A percentile compares a stretch with the other conserved stretches of the same genome.
Conservation (phyloP, 2,888 invertebrate species). For the Folsomia candida region DNA sequence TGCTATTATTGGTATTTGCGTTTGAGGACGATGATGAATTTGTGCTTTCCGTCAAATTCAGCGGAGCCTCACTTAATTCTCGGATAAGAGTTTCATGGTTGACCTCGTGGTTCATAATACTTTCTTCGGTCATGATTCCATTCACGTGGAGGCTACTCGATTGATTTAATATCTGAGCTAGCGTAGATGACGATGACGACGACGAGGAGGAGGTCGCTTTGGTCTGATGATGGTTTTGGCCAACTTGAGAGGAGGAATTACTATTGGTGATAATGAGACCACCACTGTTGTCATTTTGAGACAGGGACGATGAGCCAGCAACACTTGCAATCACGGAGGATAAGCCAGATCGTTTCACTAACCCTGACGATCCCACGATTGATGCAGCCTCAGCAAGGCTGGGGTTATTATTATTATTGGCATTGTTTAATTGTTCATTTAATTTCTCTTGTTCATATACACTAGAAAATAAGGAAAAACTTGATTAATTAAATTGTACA, state of each 20-base stretch:
- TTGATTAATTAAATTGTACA: too few species aligned
- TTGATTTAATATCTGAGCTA: slow-evolving; percentile 37
- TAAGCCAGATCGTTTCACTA: slow-evolving; percentile 20
- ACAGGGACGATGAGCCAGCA: neutral
- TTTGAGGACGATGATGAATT: slow-evolving; percentile 9
- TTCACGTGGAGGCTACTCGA: slow-evolving; percentile 23
- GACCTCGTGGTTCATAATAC: slow-evolving; percentile 25
- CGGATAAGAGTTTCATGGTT: slow-evolving; percentile 43
- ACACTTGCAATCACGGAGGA: slow-evolving; percentile 1
- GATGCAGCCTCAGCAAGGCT: slow-evolving; percentile 20
- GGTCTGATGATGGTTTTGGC: slow-evolving; percentile 14
- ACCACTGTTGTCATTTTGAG: slow-evolving; percentile 10
- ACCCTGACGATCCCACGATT: neutral
- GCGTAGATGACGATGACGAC: slow-evolving; percentile 15
- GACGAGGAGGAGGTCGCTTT: too few species aligned
- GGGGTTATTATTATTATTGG: neutral
- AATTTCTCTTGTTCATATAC: slow-evolving; percentile 45
- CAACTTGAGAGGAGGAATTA: slow-evolving; percentile 21
- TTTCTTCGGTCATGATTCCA: slow-evolving; percentile 27
- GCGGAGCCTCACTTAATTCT: slow-evolving; percentile 42
- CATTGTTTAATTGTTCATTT: slow-evolving; percentile 17
- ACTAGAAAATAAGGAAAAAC: too few species aligned
- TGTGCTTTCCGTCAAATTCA: slow-evolving; percentile 42
- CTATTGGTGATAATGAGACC: too few species aligned
- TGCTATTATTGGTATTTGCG: slow-evolving; percentile 17